Evolutionary conservation across 1,140 invertebrate species (phyloP), one percentile per base, ranked within the genome.

Genomic region (Caenorhabditis inopinata): DNA sequence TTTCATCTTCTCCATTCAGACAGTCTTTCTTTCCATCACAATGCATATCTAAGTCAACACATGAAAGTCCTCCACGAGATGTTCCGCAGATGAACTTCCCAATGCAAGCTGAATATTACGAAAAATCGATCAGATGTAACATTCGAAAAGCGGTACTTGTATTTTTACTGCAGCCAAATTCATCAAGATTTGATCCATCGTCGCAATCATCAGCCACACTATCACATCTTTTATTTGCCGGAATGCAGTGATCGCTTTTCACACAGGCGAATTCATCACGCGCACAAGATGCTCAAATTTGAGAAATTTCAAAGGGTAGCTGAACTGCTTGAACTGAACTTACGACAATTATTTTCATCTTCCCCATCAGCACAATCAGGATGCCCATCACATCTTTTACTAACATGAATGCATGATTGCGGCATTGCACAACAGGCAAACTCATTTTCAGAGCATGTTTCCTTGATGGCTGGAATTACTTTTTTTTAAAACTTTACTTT

Each of bases 291-390:
- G 82, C 83, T 83, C 83, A 74, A 29, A 6, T 45, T 74, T 35
- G n/a, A 25, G 27, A 27, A 46, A 21, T 23, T 47, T 29, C 23
- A 21, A 68, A 25, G 16, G 12, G 58, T 29, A 18, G 9, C 18
- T 9, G 38, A n/a, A n/a, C n/a, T n/a, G n/a, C n/a, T 79, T n/a
- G 25, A 23, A 6, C 3, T 11, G 11, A 11, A 73, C 83, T 77
- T 81, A 84, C 83, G 83, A 74, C 83, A 84, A 48, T 84, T 84
- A 48, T 80, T 84, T 38, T 84, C 83, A 48, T 84, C 83, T 25
- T 84, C 83, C 14, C 83, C 83, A 75, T 84, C 82, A 45, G 58
- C 38, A 48, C 83, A 84, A 51, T 84, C 83, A 1, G 74, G 45
- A 46, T 81, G 78, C n/a, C 83, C 83, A 73, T 84, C 83, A 25